A percentile compares a stretch with the other conserved stretches of the same genome.
Evolutionary conservation across 2,888 invertebrate species (phyloP).

Genomic region (Tupiocoris notatus): DNA sequence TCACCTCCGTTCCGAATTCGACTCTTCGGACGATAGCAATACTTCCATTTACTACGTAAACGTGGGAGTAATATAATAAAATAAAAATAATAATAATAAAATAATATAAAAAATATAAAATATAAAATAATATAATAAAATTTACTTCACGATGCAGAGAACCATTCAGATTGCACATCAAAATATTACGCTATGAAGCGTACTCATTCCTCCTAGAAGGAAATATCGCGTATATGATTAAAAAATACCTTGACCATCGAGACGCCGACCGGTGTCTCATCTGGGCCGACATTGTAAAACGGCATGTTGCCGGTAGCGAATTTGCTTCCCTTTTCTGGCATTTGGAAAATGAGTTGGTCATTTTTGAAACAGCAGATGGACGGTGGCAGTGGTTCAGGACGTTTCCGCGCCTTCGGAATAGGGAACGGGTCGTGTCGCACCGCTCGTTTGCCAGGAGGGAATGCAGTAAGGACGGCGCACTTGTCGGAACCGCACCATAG

Average conservation of each 20-base stretch:
- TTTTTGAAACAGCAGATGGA: conserved; percentile 27
- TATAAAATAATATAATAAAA: no score
- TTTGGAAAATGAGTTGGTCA: conserved; percentile 33
- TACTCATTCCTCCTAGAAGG: no score
- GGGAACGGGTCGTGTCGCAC: neutral
- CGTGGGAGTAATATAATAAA: no score
- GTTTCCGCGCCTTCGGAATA: neutral
- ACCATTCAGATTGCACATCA: no score
- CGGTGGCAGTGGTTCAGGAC: neutral
- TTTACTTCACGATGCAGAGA: no score
- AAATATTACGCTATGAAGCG: no score
- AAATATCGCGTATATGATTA: no score
- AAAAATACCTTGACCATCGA: conserved; percentile 28
- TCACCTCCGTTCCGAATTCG: no score
- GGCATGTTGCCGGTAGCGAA: neutral
- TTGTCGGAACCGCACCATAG: conserved; percentile 25
- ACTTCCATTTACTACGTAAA: no score
- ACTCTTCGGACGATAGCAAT: no score
- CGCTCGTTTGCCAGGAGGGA: neutral
- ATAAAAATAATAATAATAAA: no score
- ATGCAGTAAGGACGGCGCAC: conserved; percentile 13
- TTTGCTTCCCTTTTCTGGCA: conserved; percentile 17
- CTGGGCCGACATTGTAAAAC: conserved; percentile 27
- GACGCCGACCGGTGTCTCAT: conserved; percentile 24
- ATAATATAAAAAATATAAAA: no score